These are phyloP conservation scores for Helicolenus hilgendorfi DNA, from an alignment of 2,797 vertebrate genomes.

Conservation along the genomic window DNA sequence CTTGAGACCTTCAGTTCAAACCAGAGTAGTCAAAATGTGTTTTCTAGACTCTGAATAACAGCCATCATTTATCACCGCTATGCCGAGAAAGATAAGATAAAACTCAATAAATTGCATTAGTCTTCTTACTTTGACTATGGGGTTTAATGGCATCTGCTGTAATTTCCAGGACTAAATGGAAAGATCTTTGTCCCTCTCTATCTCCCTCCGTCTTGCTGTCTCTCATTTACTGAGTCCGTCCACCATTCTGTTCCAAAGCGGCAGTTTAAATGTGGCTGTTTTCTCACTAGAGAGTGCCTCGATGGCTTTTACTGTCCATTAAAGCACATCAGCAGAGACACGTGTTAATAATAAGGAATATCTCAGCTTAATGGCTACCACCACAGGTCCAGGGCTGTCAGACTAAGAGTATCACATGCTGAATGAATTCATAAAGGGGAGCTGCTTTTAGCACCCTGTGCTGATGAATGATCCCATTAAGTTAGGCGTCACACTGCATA, in stretches of 20 bases:
- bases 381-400: slow-evolving; percentile 42
- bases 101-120: slow-evolving; percentile 34
- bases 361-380: slow-evolving; percentile 56
- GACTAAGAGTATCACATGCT: slow-evolving; percentile 22
- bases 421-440: slow-evolving; percentile 49
- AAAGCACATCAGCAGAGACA: slow-evolving; percentile 70
- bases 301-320: slow-evolving; percentile 78
- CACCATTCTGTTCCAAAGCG: slow-evolving; percentile 45
- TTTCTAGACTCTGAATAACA: slow-evolving; percentile 22
- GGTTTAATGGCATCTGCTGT: slow-evolving; percentile 30
- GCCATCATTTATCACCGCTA: slow-evolving; percentile 19
- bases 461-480: slow-evolving; percentile 52
- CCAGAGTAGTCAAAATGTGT: background rate
- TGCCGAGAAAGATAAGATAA: slow-evolving; percentile 23
- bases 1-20: slow-evolving; percentile 9
- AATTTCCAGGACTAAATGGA: slow-evolving; percentile 35
- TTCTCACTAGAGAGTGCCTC: slow-evolving; percentile 60
- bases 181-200: background rate
- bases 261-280: slow-evolving; percentile 60
- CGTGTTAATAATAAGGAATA: slow-evolving; percentile 65
- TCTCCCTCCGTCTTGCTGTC: slow-evolving; percentile 8
- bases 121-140: slow-evolving; percentile 31
- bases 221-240: slow-evolving; percentile 36
- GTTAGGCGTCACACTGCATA: slow-evolving; percentile 1
- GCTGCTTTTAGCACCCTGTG: slow-evolving; percentile 50